phyloP scores from a whole-genome alignment of 1,140 invertebrate species.

The Diabrotica virgifera region DNA sequence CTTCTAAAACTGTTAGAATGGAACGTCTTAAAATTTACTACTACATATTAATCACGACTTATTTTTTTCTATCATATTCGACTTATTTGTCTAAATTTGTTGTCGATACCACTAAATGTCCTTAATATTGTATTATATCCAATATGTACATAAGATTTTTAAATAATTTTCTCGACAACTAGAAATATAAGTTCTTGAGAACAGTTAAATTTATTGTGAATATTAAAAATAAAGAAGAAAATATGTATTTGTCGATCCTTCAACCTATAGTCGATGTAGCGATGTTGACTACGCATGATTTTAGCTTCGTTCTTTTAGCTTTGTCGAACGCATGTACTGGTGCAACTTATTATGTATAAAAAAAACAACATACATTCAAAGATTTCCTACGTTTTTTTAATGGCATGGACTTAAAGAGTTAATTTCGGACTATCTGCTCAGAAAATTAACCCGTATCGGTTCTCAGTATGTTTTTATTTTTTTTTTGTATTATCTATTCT shows the following conservation, averaged over 20 bases:
- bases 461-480: no score
- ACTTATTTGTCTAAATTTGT: background rate
- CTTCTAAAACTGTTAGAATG: no score
- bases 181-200: background rate
- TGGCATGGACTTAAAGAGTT: no score
- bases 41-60: no score
- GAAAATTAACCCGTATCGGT: no score
- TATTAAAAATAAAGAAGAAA: background rate
- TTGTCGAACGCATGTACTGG: background rate
- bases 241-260: background rate
- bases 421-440: no score
- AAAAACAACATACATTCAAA: no score
- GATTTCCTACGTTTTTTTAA: no score
- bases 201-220: slow-evolving; percentile 6
- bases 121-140: slow-evolving; percentile 1
- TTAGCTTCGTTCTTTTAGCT: background rate
- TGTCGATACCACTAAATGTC: background rate
- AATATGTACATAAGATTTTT: background rate
- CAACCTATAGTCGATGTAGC: background rate
- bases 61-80: no score
- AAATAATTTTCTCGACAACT: background rate
- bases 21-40: no score
- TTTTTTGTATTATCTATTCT: no score
- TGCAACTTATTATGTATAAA: no score
- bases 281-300: background rate